A percentile compares a stretch with the other conserved stretches of the same genome.
Conservation (phyloP, 2,113 vertebrate genomes). For the Equus quagga region DNA sequence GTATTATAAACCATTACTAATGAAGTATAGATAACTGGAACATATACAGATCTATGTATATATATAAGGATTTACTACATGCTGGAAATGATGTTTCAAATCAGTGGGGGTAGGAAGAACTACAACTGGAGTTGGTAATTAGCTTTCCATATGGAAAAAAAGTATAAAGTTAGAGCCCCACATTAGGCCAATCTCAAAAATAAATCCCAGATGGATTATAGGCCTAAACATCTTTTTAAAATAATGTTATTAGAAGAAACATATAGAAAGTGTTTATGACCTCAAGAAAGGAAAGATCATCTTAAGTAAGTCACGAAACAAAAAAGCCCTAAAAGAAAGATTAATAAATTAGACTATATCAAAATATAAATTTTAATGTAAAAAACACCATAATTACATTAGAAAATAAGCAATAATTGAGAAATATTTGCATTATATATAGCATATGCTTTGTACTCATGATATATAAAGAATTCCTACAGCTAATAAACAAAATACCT, state of each 20-base stretch:
- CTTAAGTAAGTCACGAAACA: not conserved
- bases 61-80: not conserved
- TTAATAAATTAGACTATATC: conserved; percentile 4
- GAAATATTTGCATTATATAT: not conserved
- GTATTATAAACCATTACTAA: conserved; percentile 31
- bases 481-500: not conserved
- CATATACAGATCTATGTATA: not conserved
- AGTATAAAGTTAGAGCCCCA: not conserved
- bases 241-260: conserved; percentile 9
- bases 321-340: not conserved
- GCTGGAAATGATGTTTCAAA: conserved; percentile 22
- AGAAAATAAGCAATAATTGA: not conserved
- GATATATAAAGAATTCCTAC: not conserved
- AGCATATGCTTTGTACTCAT: conserved; percentile 9
- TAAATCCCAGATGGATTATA: conserved; percentile 36
- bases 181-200: not conserved
- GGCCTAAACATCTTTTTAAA: not conserved
- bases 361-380: conserved; percentile 25
- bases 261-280: conserved; percentile 21
- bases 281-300: not conserved
- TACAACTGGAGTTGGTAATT: not conserved
- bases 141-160: not conserved
- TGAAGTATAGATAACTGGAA: conserved; percentile 13
- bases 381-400: not conserved
- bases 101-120: not conserved